These are phyloP conservation scores for Meloidogyne floridensis DNA, from an alignment of 1,140 invertebrate species.

Conservation along the genomic window DNA sequence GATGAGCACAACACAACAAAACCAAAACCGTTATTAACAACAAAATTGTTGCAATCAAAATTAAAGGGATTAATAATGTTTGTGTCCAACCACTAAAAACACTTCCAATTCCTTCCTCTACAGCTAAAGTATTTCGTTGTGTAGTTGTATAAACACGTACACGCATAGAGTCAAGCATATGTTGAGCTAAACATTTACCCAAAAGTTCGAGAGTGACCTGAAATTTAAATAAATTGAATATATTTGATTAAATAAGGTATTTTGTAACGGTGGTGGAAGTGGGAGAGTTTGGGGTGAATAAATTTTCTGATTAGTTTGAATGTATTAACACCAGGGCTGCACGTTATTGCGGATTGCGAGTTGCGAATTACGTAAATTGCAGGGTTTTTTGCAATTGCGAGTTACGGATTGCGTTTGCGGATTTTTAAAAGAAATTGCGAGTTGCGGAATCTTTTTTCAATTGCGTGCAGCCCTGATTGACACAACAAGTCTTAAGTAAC, in stretches of 20 bases:
- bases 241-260: neutral
- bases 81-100: conserved; percentile 10
- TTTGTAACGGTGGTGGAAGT: too few species aligned
- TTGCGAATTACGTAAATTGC: too few species aligned
- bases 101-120: conserved; percentile 16
- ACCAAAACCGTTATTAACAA: conserved; percentile 33
- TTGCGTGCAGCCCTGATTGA: too few species aligned
- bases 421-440: too few species aligned
- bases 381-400: too few species aligned
- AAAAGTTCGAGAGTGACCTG: conserved; percentile 31
- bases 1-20: conserved; percentile 37
- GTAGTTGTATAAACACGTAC: conserved; percentile 34
- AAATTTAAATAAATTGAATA: neutral
- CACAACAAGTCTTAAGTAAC: too few species aligned
- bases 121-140: conserved; percentile 6
- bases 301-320: too few species aligned
- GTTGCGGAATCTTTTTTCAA: too few species aligned
- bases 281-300: too few species aligned
- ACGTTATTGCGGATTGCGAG: too few species aligned
- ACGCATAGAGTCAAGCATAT: conserved; percentile 24
- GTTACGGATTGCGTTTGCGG: too few species aligned
- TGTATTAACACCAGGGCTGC: too few species aligned
- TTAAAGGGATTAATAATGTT: conserved; percentile 36
- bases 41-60: conserved; percentile 32
- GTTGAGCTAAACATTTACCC: conserved; percentile 23